These are phyloP conservation scores for Malurus splendens DNA, from an alignment of 2,797 vertebrate genomes.

Conservation along the genomic window DNA sequence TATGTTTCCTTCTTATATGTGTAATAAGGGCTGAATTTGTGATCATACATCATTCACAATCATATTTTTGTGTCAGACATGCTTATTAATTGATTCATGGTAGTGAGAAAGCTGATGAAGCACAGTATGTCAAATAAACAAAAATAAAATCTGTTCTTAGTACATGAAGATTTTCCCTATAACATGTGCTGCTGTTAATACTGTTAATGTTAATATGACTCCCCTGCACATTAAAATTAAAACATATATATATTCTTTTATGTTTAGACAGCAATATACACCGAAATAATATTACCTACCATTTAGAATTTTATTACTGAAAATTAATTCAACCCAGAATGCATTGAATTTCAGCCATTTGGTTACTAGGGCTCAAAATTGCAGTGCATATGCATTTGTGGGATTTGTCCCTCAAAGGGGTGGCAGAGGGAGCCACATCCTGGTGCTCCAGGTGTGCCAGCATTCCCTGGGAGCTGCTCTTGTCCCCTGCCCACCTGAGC, in stretches of 20 bases:
- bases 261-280: not conserved
- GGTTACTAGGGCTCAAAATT: not conserved
- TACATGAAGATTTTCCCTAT: not conserved
- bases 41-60: not conserved
- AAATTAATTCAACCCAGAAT: not conserved
- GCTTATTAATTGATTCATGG: not conserved
- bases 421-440: rapidly evolving
- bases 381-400: not conserved
- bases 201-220: not conserved
- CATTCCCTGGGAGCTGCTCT: rapidly evolving
- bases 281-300: not conserved
- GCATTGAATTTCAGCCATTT: not conserved
- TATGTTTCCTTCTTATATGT: not conserved
- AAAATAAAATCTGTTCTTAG: not conserved
- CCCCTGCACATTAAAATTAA: not conserved
- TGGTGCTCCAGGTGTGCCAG: not conserved
- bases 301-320: not conserved
- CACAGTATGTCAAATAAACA: not conserved
- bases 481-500: not conserved
- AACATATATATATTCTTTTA: not conserved
- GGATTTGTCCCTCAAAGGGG: not conserved
- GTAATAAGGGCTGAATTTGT: not conserved
- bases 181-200: not conserved
- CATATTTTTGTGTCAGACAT: not conserved
- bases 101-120: not conserved